Evolutionary conservation across 2,797 vertebrate species (phyloP).

Genomic region (Tenualosa thibaudeaui): DNA sequence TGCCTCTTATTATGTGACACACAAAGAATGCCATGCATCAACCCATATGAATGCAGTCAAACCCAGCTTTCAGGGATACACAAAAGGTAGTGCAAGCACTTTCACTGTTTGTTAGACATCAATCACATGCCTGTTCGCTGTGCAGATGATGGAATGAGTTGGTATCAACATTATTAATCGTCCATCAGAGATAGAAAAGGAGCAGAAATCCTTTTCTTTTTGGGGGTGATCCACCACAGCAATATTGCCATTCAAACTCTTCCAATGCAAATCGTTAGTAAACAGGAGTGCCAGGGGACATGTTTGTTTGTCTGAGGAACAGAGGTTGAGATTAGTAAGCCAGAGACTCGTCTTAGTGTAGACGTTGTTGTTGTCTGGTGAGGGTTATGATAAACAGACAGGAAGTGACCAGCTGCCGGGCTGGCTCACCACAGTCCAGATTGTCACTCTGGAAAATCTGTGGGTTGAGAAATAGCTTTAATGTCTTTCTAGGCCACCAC

Average conservation of each 20-base stretch:
- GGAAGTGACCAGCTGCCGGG: neutral
- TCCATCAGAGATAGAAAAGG: neutral
- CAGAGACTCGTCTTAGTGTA: neutral
- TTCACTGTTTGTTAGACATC: constrained; percentile 2
- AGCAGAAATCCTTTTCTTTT: neutral
- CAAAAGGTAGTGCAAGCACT: neutral
- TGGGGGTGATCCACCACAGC: neutral
- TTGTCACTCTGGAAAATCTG: constrained; percentile 24
- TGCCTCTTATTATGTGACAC: constrained; percentile 11
- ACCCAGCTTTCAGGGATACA: neutral
- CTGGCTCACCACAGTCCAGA: constrained; percentile 2
- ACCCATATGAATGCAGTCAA: neutral
- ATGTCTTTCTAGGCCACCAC: neutral
- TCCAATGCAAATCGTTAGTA: neutral
- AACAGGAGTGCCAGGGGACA: neutral
- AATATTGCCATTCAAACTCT: neutral
- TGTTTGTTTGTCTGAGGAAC: neutral
- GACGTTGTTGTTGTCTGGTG: neutral
- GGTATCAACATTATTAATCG: neutral
- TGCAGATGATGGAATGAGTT: neutral
- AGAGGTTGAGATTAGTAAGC: neutral
- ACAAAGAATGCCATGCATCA: constrained; percentile 17
- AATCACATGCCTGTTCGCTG: neutral
- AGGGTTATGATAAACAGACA: neutral
- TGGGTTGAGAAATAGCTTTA: constrained; percentile 14